Conservation (phyloP, 2,113 vertebrate species). For the Apus apus region DNA sequence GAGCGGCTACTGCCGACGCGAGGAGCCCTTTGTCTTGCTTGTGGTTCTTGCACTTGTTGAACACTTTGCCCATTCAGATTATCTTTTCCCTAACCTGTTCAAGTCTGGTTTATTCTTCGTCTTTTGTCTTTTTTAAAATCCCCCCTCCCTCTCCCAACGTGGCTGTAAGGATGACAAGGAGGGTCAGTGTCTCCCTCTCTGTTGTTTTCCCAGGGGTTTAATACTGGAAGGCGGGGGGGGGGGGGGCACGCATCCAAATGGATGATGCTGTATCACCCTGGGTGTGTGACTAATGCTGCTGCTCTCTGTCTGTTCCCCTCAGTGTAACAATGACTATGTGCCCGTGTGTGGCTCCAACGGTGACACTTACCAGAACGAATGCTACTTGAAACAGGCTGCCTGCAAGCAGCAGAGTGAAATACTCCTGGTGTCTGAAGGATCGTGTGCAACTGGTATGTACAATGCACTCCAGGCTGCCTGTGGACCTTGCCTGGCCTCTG, state of each 20-base stretch:
- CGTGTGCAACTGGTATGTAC: constrained; percentile 90
- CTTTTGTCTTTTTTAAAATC: background rate
- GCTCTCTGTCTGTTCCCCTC: background rate
- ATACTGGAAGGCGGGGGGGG: rapidly evolving
- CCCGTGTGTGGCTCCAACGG: constrained; percentile 98
- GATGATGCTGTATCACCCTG: background rate
- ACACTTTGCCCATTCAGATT: background rate
- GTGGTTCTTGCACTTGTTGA: rapidly evolving
- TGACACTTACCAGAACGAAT: constrained; percentile 97
- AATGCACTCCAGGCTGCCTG: rapidly evolving
- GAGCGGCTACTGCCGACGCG: background rate
- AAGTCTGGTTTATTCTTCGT: background rate
- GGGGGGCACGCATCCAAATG: rapidly evolving
- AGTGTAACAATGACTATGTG: constrained; percentile 98
- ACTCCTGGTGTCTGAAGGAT: constrained; percentile 90
- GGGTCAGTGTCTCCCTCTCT: background rate
- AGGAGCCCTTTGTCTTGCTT: background rate
- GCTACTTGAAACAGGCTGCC: constrained; percentile 94
- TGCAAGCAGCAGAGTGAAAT: constrained; percentile 98
- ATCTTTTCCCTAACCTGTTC: background rate
- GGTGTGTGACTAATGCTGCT: background rate
- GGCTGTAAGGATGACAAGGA: background rate
- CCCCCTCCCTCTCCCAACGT: background rate
- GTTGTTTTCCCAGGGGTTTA: background rate
- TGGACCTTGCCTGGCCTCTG: background rate